Evolutionary conservation across 2,113 vertebrate genomes (phyloP).

Genomic region (Mormoops blainvillei): DNA sequence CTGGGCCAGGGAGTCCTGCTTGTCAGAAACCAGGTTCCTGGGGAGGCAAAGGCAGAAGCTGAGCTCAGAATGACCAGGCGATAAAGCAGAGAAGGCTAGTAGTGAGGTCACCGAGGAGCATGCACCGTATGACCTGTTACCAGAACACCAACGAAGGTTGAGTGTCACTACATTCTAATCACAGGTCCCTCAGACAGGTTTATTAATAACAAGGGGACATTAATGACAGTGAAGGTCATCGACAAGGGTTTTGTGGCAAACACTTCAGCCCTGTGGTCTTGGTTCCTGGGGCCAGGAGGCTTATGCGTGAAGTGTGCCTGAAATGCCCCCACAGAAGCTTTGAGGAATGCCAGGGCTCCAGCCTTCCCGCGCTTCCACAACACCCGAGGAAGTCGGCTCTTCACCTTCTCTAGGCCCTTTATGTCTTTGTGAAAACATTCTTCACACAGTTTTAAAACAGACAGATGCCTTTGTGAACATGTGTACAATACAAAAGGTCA

Average conservation of each 20-base stretch:
- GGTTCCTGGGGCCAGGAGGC: neutral
- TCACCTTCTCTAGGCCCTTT: neutral
- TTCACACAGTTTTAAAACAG: neutral
- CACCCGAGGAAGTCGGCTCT: neutral
- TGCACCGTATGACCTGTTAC: neutral
- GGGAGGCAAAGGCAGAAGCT: neutral
- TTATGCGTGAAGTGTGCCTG: neutral
- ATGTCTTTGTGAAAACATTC: neutral
- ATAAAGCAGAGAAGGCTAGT: neutral
- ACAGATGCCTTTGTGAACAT: neutral
- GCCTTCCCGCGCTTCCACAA: neutral
- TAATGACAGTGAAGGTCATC: neutral
- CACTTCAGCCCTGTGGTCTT: neutral
- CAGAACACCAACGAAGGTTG: neutral
- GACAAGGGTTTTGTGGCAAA: neutral
- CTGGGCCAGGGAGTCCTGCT: constrained; percentile 93
- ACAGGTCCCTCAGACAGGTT: neutral
- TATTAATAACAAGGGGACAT: neutral
- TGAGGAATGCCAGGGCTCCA: neutral
- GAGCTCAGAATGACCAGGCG: neutral
- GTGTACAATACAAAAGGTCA: neutral
- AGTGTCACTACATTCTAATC: neutral
- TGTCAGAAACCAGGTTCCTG: constrained; percentile 97
- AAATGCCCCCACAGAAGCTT: neutral
- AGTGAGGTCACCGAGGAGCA: neutral